Percentiles rank a stretch among this genome's conserved stretches.
These are phyloP conservation scores for Agrotis segetum DNA, from an alignment of 2,888 invertebrate genomes.

Conservation along the genomic window DNA sequence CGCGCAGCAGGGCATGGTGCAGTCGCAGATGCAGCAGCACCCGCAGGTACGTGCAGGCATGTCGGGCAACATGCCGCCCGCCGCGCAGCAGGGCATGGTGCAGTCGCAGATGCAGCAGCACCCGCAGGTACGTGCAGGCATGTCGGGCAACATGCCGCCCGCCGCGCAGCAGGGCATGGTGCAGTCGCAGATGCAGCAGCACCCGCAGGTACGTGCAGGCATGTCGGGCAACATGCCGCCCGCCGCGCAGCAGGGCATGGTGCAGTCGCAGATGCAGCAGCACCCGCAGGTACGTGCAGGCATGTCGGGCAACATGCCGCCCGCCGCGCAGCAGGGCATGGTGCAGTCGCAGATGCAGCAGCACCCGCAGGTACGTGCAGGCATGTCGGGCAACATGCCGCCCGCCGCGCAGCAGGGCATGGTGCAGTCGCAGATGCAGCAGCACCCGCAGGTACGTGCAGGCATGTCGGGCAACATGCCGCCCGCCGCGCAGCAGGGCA, in stretches of 20 bases:
- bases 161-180: slow-evolving; percentile 67
- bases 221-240: slow-evolving; percentile 67
- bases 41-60: slow-evolving; percentile 30
- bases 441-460: slow-evolving; percentile 75
- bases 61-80: slow-evolving; percentile 66
- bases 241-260: slow-evolving; percentile 71
- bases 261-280: slow-evolving; percentile 83
- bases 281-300: slow-evolving; percentile 75
- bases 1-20: slow-evolving; percentile 67
- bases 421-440: slow-evolving; percentile 82
- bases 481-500: slow-evolving; percentile 67
- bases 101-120: slow-evolving; percentile 84
- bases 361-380: slow-evolving; percentile 2
- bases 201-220: slow-evolving; percentile 18
- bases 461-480: slow-evolving; percentile 71
- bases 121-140: slow-evolving; percentile 71
- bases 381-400: slow-evolving; percentile 65
- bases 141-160: too few relatives aligned
- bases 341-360: too few relatives aligned
- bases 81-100: slow-evolving; percentile 72
- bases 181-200: too few relatives aligned
- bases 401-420: slow-evolving; percentile 69
- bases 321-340: slow-evolving; percentile 68
- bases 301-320: slow-evolving; percentile 69
- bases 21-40: too few relatives aligned